Conservation (phyloP, 2,113 vertebrate species). For the Morone saxatilis region DNA sequence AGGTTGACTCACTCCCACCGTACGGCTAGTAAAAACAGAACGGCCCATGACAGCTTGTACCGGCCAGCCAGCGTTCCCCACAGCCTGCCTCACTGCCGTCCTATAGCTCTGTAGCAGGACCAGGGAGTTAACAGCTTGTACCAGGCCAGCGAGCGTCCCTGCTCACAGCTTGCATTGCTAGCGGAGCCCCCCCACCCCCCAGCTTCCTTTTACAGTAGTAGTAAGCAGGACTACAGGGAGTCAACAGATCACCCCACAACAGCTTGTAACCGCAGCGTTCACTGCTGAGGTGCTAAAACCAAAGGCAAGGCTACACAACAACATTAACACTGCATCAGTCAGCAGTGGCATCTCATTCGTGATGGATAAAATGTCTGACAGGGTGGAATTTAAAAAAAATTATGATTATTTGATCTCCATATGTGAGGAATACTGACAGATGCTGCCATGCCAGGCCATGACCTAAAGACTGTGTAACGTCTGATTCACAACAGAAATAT, state of each 20-base stretch:
- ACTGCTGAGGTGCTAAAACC: constrained; percentile 77
- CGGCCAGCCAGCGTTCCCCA: constrained; percentile 48
- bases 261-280: constrained; percentile 71
- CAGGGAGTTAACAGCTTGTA: constrained; percentile 64
- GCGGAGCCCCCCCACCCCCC: constrained; percentile 8
- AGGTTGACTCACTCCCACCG: constrained; percentile 13
- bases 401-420: constrained; percentile 51
- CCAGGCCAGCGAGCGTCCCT: constrained; percentile 53
- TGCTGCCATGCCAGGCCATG: constrained; percentile 38
- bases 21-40: constrained; percentile 54
- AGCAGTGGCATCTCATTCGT: constrained; percentile 20
- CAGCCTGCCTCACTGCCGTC: constrained; percentile 48
- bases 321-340: constrained; percentile 61
- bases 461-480: constrained; percentile 46
- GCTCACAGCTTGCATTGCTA: constrained; percentile 67
- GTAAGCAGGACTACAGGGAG: constrained; percentile 65
- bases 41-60: constrained; percentile 58
- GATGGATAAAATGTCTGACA: constrained; percentile 47
- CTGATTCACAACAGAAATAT: constrained; percentile 49
- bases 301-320: constrained; percentile 60
- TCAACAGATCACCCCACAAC: constrained; percentile 69
- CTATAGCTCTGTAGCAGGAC: constrained; percentile 47
- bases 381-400: constrained; percentile 38
- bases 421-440: constrained; percentile 60
- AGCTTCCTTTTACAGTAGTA: constrained; percentile 57